Percentiles rank a stretch among this genome's conserved stretches.
Evolutionary conservation across 2,113 vertebrate genomes (phyloP).

Genomic region (Syrmaticus mikado): DNA sequence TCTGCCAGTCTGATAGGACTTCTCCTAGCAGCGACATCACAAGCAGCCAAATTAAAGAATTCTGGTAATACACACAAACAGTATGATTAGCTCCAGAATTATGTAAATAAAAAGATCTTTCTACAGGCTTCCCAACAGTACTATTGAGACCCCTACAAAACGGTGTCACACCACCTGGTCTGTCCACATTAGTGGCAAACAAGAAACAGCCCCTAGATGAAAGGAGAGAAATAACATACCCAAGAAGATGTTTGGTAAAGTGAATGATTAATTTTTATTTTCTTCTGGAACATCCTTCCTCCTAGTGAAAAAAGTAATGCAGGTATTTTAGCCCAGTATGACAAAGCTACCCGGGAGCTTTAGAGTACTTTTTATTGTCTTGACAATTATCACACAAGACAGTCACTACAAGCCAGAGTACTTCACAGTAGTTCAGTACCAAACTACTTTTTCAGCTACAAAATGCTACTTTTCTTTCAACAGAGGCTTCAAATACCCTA

Average conservation of each 20-base stretch:
- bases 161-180: not conserved
- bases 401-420: not conserved
- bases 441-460: not conserved
- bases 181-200: not conserved
- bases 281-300: not conserved
- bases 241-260: not conserved
- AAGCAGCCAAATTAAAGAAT: not conserved
- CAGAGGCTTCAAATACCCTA: not conserved
- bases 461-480: not conserved
- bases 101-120: not conserved
- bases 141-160: not conserved
- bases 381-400: not conserved
- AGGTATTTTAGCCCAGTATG: not conserved
- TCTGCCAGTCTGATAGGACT: not conserved
- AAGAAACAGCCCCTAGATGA: not conserved
- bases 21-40: not conserved
- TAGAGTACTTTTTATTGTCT: not conserved
- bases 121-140: not conserved
- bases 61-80: not conserved
- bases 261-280: not conserved
- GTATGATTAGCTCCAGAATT: not conserved
- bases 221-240: not conserved
- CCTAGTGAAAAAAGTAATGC: not conserved
- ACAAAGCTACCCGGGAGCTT: not conserved
- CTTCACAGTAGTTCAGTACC: not conserved